Percentiles rank a stretch among this genome's conserved stretches.
phyloP scores from a whole-genome alignment of 2,797 vertebrate species.

The Calcarius lapponicus region DNA sequence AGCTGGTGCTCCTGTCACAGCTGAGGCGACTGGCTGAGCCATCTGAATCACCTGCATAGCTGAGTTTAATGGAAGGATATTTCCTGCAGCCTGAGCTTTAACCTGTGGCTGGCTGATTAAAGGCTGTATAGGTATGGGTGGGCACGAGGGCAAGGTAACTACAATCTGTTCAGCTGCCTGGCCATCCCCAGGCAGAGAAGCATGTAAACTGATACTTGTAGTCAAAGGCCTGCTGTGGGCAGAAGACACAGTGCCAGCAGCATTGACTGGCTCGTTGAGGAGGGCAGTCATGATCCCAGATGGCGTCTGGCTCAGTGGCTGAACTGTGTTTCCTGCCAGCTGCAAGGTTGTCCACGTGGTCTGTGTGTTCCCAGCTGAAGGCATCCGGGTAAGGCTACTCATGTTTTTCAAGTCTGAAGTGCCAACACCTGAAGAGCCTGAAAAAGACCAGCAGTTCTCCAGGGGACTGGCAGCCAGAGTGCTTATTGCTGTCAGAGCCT shows the following conservation, averaged over 20 bases:
- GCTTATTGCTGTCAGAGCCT: constrained; percentile 33
- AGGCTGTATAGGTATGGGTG: constrained; percentile 79
- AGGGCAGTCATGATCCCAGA: constrained; percentile 78
- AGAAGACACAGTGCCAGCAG: constrained; percentile 19
- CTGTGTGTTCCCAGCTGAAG: constrained; percentile 91
- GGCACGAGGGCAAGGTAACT: constrained; percentile 77
- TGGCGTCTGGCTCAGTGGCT: constrained; percentile 83
- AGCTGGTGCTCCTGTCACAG: constrained; percentile 82
- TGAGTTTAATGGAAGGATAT: constrained; percentile 89
- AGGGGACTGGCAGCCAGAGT: constrained; percentile 62
- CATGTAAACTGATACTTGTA: constrained; percentile 66
- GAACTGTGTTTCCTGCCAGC: constrained; percentile 92
- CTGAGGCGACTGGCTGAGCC: constrained; percentile 82
- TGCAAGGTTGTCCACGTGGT: constrained; percentile 98
- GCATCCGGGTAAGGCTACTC: constrained; percentile 79
- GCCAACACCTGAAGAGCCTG: constrained; percentile 71
- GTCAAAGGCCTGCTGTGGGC: constrained; percentile 59
- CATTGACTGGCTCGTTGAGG: constrained; percentile 61
- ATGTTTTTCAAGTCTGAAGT: constrained; percentile 79
- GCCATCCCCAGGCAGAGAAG: constrained; percentile 75
- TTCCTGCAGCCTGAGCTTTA: constrained; percentile 80
- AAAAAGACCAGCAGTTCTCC: constrained; percentile 76
- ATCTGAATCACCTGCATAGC: constrained; percentile 97
- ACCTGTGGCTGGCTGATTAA: constrained; percentile 77
- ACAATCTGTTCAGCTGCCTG: constrained; percentile 83